These are phyloP conservation scores for Tineola bisselliella DNA, from an alignment of 2,888 invertebrate genomes.

Conservation along the genomic window DNA sequence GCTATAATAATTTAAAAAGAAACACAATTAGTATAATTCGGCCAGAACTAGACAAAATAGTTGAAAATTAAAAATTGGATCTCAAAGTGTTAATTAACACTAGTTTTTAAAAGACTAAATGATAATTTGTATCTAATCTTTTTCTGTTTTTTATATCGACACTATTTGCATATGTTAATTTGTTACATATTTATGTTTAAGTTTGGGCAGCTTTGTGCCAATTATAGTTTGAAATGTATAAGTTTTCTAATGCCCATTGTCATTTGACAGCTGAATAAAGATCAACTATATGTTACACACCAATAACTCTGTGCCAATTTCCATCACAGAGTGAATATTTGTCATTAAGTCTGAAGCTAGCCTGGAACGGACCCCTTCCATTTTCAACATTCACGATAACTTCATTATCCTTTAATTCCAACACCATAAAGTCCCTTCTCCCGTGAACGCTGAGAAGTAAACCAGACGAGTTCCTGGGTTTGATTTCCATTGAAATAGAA, in stretches of 20 bases:
- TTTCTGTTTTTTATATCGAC: too few species aligned
- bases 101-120: too few species aligned
- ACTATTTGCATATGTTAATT: too few species aligned
- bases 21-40: too few species aligned
- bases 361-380: conserved; percentile 81
- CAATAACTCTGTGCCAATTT: conserved; percentile 89
- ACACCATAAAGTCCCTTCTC: conserved; percentile 80
- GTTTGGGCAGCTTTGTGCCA: too few species aligned
- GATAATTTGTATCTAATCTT: too few species aligned
- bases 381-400: conserved; percentile 86
- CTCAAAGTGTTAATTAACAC: too few species aligned
- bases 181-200: too few species aligned
- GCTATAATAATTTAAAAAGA: conserved; percentile 54
- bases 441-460: conserved; percentile 88
- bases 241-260: too few species aligned
- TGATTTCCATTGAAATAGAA: conserved; percentile 84
- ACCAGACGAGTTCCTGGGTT: conserved; percentile 85
- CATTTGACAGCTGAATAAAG: too few species aligned
- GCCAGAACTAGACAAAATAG: too few species aligned
- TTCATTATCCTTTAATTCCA: conserved; percentile 89
- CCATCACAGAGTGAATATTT: conserved; percentile 89
- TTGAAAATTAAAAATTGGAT: not conserved
- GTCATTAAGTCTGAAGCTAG: conserved; percentile 74
- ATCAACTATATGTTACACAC: conserved; percentile 41
- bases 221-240: too few species aligned